Percentiles rank a stretch among this genome's conserved stretches.
These are phyloP conservation scores for Pseudochaenichthys georgianus DNA, from an alignment of 2,797 vertebrate genomes.

Conservation along the genomic window DNA sequence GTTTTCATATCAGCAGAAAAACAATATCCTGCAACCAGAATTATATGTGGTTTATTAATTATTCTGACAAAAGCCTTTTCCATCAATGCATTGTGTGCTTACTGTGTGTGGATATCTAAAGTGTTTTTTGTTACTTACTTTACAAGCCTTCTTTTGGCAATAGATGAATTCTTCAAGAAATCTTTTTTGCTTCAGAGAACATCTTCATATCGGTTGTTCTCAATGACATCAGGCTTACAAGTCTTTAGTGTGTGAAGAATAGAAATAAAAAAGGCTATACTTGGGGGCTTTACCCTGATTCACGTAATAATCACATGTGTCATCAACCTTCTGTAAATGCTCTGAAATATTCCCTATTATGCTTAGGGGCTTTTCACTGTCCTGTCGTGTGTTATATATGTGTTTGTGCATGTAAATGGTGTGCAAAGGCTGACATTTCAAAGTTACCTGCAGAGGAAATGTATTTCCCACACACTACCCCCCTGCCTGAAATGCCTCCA, in stretches of 20 bases:
- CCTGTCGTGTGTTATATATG: no score
- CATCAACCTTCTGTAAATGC: slow-evolving; percentile 4
- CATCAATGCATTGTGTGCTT: neutral
- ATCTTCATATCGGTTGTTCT: neutral
- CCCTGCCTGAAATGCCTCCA: no score
- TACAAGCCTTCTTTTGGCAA: neutral
- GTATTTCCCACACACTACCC: no score
- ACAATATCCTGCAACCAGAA: neutral
- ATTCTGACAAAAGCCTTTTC: neutral
- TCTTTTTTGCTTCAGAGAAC: neutral
- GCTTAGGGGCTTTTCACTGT: no score
- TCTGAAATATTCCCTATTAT: no score
- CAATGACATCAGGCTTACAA: neutral
- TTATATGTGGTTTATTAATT: slow-evolving; percentile 16
- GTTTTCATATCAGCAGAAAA: slow-evolving; percentile 18
- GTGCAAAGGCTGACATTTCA: no score
- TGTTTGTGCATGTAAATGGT: no score
- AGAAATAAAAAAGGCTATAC: no score
- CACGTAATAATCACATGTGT: neutral
- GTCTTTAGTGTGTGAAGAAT: neutral
- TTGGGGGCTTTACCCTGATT: neutral
- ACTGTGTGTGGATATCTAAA: neutral
- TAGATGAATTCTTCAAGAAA: neutral
- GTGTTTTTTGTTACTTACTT: neutral
- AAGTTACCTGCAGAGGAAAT: no score